Conservation (phyloP, 2,113 vertebrate species). For the Mus spicilegus region DNA sequence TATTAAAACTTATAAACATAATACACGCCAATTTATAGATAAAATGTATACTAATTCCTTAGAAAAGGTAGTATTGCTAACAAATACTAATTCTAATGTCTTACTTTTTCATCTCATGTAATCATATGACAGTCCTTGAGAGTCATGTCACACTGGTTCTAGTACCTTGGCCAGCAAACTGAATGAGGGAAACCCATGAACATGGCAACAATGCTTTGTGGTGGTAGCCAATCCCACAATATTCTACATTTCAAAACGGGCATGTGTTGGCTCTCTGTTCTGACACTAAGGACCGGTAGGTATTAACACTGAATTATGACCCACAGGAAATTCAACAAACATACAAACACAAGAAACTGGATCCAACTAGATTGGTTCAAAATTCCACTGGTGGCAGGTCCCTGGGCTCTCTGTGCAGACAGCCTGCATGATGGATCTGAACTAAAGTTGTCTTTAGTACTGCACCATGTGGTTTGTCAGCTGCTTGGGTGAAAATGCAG, state of each 20-base stretch:
- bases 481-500: not conserved
- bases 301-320: constrained; percentile 17
- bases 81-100: not conserved
- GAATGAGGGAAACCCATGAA: not conserved
- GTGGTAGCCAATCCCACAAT: not conserved
- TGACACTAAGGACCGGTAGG: not conserved
- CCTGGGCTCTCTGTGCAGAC: not conserved
- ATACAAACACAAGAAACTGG: not conserved
- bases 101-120: not conserved
- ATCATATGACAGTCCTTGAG: not conserved
- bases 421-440: not conserved
- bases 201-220: not conserved
- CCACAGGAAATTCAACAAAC: not conserved
- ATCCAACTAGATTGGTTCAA: not conserved
- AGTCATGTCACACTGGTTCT: constrained; percentile 9
- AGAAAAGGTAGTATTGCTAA: not conserved
- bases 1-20: constrained; percentile 34
- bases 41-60: not conserved
- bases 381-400: not conserved
- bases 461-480: not conserved
- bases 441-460: not conserved
- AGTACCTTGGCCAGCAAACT: not conserved
- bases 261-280: not conserved
- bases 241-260: constrained; percentile 7
- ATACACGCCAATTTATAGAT: not conserved